A percentile compares a stretch with the other conserved stretches of the same genome.
phyloP scores from a whole-genome alignment of 2,113 vertebrate genomes.

The Meles meles region DNA sequence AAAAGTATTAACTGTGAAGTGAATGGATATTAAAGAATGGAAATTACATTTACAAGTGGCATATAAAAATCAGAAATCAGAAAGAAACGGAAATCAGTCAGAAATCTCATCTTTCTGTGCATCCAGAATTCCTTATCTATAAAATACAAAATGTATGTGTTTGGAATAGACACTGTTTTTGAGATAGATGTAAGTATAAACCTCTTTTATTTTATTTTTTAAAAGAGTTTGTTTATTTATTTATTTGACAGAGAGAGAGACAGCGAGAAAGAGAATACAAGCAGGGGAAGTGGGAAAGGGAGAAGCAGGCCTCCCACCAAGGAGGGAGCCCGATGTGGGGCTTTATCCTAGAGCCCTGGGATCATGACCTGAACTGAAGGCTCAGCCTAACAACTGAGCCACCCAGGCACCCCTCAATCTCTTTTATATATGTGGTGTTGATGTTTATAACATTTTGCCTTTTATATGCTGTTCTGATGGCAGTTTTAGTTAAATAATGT shows the following conservation, averaged over 20 bases:
- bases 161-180: slow-evolving; percentile 5
- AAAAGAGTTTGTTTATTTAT: too few species aligned
- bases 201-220: neutral
- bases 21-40: slow-evolving; percentile 64
- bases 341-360: too few species aligned
- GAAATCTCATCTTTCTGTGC: slow-evolving; percentile 13
- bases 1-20: slow-evolving; percentile 63
- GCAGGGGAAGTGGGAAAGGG: too few species aligned
- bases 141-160: neutral
- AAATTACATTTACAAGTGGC: slow-evolving; percentile 59
- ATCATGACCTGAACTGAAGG: too few species aligned
- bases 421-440: neutral
- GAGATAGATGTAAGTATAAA: neutral
- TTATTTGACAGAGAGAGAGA: too few species aligned
- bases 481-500: neutral
- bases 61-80: slow-evolving; percentile 48
- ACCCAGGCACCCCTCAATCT: neutral
- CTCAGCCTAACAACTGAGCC: too few species aligned
- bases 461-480: neutral
- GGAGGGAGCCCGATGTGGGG: too few species aligned
- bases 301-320: too few species aligned
- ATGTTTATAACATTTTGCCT: neutral
- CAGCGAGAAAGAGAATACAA: too few species aligned
- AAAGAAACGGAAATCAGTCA: slow-evolving; percentile 31
- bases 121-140: neutral